Evolutionary conservation across 2,113 vertebrate species (phyloP), one percentile per base, ranked within the genome.

Genomic region (Drymodes brunneopygia): DNA sequence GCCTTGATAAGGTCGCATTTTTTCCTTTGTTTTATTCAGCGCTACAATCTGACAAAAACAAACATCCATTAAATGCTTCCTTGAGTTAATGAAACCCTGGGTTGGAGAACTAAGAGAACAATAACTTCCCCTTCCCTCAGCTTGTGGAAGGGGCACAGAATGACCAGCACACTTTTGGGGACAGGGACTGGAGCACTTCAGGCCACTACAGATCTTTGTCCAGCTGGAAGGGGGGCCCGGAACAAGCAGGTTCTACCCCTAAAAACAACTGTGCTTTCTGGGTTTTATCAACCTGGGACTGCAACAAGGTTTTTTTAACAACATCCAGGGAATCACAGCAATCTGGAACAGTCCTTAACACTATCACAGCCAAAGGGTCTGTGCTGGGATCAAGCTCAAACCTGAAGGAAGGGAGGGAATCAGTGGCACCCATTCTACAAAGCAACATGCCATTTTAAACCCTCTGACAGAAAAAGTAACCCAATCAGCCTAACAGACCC

Each of bases 21-120:
- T 98, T 97, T 99, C 99, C 98, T 99, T 99, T 57, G 99, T 99
- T 98, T 99, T 99, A 98, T 99, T 99, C 87, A 99, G 98, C 65
- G 99, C 99, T 45, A 99, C 64, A 94, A 99, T 99, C 99, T 99
- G 93, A 94, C 20, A 85, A 94, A 87, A 96, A 61, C 47, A 97
- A 92, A 48, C n/a, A 94, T 16, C 56, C 38, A 77, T 95, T 90
- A 96, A 67, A 35, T 57, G 74, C 33, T 86, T 92, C 74, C 23
- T 54, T 1, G 2, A 85, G 40, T 21, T 51, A 87, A 79, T 38
- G 9, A 81, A 86, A 73, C 9, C 27, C 19, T 35, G 31, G 48
- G 31, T 18, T 78, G 70, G 27, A 48, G 19, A 90, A 51, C 21
- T 10, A 60, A 22, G 10, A 67, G 20, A 70, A 85, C 53, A 84